A percentile compares a stretch with the other conserved stretches of the same genome.
phyloP scores from a whole-genome alignment of 2,888 invertebrate genomes.

The Napeogenes inachia region DNA sequence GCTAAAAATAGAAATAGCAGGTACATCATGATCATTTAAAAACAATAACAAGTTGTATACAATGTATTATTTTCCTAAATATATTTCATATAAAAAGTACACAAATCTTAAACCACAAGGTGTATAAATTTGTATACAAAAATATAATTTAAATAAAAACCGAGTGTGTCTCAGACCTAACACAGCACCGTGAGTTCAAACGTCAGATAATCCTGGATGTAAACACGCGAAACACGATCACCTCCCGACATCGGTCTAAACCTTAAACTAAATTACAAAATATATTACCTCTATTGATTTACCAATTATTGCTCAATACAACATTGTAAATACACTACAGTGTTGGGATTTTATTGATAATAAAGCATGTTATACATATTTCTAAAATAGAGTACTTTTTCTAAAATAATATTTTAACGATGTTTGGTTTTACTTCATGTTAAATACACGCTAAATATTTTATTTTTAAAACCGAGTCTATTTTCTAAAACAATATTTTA shows the following conservation, averaged over 20 bases:
- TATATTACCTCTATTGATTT: slow-evolving; percentile 7
- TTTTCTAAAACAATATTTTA: no score
- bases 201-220: slow-evolving; percentile 71
- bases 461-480: no score
- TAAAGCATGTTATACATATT: no score
- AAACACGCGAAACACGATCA: slow-evolving; percentile 76
- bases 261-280: slow-evolving; percentile 12
- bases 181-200: slow-evolving; percentile 64
- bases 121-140: not conserved
- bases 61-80: no score
- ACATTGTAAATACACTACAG: not conserved
- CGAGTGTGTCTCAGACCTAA: slow-evolving; percentile 41
- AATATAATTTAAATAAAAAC: not conserved
- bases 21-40: no score
- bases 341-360: no score
- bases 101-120: not conserved
- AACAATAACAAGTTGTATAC: no score
- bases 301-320: slow-evolving; percentile 10
- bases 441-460: not conserved
- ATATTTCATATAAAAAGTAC: no score
- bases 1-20: no score
- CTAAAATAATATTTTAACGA: no score
- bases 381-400: no score
- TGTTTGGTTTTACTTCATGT: no score
- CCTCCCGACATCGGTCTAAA: slow-evolving; percentile 38